phyloP scores from a whole-genome alignment of 2,113 vertebrate species.

The Azemiops feae region DNA sequence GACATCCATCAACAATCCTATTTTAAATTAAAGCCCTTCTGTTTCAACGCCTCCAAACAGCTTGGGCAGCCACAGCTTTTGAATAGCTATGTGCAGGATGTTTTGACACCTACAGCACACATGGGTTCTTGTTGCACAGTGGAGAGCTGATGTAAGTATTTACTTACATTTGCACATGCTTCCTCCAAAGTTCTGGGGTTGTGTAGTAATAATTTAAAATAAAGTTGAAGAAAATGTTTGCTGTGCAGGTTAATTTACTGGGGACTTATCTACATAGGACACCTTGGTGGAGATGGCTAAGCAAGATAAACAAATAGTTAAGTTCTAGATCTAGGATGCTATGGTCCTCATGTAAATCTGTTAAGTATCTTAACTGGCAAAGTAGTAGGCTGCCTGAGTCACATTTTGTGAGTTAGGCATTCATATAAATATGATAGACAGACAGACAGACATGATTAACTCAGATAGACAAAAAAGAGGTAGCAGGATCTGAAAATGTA shows the following conservation, averaged over 20 bases:
- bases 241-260: neutral
- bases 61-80: neutral
- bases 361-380: neutral
- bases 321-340: neutral
- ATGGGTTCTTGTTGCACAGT: neutral
- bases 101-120: conserved; percentile 17
- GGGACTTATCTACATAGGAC: neutral
- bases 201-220: neutral
- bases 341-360: neutral
- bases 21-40: neutral
- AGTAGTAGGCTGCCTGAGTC: neutral
- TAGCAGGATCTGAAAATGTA: neutral
- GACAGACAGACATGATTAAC: neutral
- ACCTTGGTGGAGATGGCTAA: neutral
- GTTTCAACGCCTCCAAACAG: conserved; percentile 8
- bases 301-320: neutral
- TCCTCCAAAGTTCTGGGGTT: neutral
- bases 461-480: neutral
- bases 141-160: neutral
- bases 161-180: neutral
- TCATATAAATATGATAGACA: no score
- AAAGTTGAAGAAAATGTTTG: neutral
- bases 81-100: neutral
- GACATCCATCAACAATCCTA: neutral
- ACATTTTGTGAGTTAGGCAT: neutral